Evolutionary conservation across 2,113 vertebrate genomes (phyloP), one percentile per base, ranked within the genome.

Genomic region (Ardeotis arabs): DNA sequence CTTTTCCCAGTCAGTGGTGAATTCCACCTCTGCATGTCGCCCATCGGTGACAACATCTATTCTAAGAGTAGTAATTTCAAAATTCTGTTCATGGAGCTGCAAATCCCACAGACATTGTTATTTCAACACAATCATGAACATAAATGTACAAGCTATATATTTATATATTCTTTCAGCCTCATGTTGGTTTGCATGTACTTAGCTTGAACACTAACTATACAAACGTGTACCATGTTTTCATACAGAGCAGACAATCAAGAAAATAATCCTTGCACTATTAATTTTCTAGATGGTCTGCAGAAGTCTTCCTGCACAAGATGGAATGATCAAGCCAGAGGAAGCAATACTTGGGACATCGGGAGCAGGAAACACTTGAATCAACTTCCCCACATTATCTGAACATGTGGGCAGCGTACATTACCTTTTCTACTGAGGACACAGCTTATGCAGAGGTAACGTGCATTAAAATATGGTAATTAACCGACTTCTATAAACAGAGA

Each of bases 1-100:
- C 81, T 98, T 99, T 83, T 99, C 98, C 99, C 99, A 99, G 97
- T 99, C 99, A 0, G 98, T 99, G 90, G 99, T 99, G 96, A 99
- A 99, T 82, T 99, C 98, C 47, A 99, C 99, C 95, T 99, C 99
- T 0, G 99, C 99, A 6, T 99, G 99, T 35, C 99, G 98, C 18
- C 99, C 99, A 11, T 99, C 99, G 0, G 99, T 99, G 93, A 97
- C 90, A 9, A 99, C 97, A 33, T 99, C 99, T 89, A 99, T 98
- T 62, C 99, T 97, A 75, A 99, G 97, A 2, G 99, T 99, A 39
- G 99, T 99, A 93, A 99, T 99, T 96, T 99, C 99, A 98, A 99
- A 99, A 92, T 99, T 99, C 97, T 99, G 98, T 37, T 99, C 98
- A 77, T 99, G 98, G 69, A 99, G 96, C 99, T 99, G 87, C 24